Evolutionary conservation across 35 echinoderm and acorn worm species (phyloP).

Genomic region (Lytechinus pictus): DNA sequence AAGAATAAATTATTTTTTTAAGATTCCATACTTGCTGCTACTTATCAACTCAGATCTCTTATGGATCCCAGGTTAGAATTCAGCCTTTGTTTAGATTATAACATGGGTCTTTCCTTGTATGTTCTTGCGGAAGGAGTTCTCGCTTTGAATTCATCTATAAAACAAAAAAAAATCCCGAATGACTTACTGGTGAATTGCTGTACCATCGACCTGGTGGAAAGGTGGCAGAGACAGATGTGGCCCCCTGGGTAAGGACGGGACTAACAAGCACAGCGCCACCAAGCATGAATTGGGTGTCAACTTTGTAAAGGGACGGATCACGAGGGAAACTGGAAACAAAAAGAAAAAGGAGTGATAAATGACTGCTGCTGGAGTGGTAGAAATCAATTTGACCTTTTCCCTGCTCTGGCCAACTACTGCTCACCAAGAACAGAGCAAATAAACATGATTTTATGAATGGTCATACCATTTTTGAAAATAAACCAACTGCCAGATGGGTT

Average conservation of each 20-base stretch:
- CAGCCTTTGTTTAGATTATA: no score
- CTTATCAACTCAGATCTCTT: no score
- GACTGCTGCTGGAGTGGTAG: not conserved
- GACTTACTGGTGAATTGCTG: constrained; percentile 71
- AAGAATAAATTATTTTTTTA: no score
- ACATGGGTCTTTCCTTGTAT: no score
- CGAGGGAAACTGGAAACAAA: constrained; percentile 61
- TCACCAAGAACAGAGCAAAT: no score
- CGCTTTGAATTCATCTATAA: no score
- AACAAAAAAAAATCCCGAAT: not conserved
- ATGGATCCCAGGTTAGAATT: no score
- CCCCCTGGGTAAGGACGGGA: constrained; percentile 74
- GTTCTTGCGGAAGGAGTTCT: not conserved
- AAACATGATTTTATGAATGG: no score
- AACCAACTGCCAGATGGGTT: no score
- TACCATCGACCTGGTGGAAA: constrained; percentile 82
- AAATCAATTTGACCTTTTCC: not conserved
- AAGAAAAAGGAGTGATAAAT: not conserved
- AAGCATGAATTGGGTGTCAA: constrained; percentile 87
- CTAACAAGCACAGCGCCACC: constrained; percentile 73
- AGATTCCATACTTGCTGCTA: no score
- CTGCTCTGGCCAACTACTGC: no score
- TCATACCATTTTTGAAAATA: no score
- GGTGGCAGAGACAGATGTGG: constrained; percentile 56
- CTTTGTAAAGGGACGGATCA: constrained; percentile 56